These are phyloP conservation scores for Matsumyia berberina DNA, from an alignment of 2,888 invertebrate genomes.

Conservation along the genomic window DNA sequence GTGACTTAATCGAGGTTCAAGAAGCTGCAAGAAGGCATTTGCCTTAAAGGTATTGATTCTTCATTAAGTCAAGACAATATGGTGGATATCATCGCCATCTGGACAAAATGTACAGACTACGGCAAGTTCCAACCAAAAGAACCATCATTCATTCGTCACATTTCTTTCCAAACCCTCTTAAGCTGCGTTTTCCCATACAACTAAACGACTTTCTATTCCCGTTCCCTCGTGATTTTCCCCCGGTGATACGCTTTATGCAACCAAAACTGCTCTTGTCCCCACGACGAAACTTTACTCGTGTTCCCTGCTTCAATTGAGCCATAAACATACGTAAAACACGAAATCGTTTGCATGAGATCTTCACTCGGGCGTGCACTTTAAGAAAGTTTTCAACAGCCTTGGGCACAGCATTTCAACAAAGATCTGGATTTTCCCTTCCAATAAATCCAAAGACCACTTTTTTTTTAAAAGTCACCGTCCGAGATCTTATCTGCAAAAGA, in stretches of 20 bases:
- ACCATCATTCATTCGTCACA: too few relatives aligned
- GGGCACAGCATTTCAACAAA: background rate
- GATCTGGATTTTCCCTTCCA: slow-evolving; percentile 17
- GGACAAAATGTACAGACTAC: too few relatives aligned
- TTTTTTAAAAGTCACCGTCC: background rate
- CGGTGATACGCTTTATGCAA: slow-evolving; percentile 16
- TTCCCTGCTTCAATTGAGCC: slow-evolving; percentile 36
- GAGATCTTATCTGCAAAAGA: slow-evolving; percentile 16
- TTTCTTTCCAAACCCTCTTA: too few relatives aligned
- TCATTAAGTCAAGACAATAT: too few relatives aligned
- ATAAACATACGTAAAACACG: slow-evolving; percentile 14
- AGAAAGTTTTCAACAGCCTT: slow-evolving; percentile 29
- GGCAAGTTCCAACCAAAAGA: too few relatives aligned
- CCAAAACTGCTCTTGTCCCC: slow-evolving; percentile 10
- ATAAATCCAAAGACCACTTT: slow-evolving; percentile 7
- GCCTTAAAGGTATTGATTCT: too few relatives aligned
- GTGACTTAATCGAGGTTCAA: too few relatives aligned
- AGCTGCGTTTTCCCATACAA: background rate
- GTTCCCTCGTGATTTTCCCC: background rate
- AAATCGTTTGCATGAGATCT: slow-evolving; percentile 20
- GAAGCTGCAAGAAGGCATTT: too few relatives aligned
- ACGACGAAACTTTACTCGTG: slow-evolving; percentile 3
- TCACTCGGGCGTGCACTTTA: slow-evolving; percentile 29
- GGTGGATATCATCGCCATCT: too few relatives aligned
- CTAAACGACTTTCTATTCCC: slow-evolving; percentile 25